Base-by-base conservation (phyloP, 2,113 vertebrate genomes). In the Eidolon helvum region DNA sequence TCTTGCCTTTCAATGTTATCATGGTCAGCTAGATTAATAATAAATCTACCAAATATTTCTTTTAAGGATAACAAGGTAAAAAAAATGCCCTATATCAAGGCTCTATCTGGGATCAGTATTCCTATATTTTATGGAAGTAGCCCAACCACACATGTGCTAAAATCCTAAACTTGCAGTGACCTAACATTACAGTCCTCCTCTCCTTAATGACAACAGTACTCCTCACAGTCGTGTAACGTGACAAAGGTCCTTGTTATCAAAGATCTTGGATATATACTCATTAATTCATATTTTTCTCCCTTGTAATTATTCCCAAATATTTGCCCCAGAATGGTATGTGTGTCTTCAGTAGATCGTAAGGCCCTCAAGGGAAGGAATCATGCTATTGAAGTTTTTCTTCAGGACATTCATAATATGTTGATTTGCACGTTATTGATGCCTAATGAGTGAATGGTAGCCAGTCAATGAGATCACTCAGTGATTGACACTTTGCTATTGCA, bases 251-350 rank as follows among this genome's bases (percentile, higher is more conserved):
- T 75, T 71, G 26, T 53, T 90, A 38, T 48, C 45, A 79, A 84
- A 75, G 65, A 53, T 15, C 63, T 93, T 74, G 40, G 6, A 33
- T 26, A 74, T 33, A 45, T n/a, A 28, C 10, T 74, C 5, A 89
- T 84, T 85, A 43, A 68, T 72, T 12, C 18, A 33, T 71, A 87
- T 38, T 75, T 95, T 95, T 75, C 72, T 82, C 38, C 38, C 48
- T 94, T 69, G 9, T 85, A 87, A 69, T 45, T 77, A 84, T 87
- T 55, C 68, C 89, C 69, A 78, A 90, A 72, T 90, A 68, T 79
- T 90, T 94, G 59, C 53, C 50, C 35, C 78, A 33, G 68, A 75
- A 77, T 79, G 9, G 22, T 35, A 18, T 90, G 48, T 87, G 14
- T 43, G 43, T 43, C 21, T 78, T 83, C 66, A 26, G 22, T 48